Evolutionary conservation across 1,140 invertebrate genomes (phyloP).

Genomic region (Bombus ignitus): DNA sequence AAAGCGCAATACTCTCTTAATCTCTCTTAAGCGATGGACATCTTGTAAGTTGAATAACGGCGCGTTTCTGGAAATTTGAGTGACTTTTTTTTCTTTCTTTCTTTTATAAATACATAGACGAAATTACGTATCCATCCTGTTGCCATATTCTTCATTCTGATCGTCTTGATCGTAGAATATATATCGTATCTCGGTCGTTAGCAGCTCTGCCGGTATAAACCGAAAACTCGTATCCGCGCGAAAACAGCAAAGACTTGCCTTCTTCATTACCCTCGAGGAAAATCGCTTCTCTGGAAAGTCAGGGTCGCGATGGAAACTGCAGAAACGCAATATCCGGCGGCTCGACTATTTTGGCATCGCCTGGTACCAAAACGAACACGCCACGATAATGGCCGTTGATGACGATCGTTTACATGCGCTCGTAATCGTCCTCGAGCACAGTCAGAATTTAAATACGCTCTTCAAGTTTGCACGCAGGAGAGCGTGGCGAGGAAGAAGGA

Average conservation of each 20-base stretch:
- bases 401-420: slow-evolving; percentile 65
- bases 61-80: too few species aligned
- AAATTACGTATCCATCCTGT: too few species aligned
- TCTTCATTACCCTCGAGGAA: not conserved
- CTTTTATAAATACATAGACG: too few species aligned
- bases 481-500: not conserved
- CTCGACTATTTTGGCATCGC: slow-evolving; percentile 57
- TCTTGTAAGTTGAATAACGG: too few species aligned
- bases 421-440: slow-evolving; percentile 54
- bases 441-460: slow-evolving; percentile 64
- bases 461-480: slow-evolving; percentile 19
- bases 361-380: slow-evolving; percentile 43
- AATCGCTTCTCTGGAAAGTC: not conserved
- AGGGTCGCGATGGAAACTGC: not conserved
- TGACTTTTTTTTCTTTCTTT: too few species aligned
- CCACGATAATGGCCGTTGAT: slow-evolving; percentile 60
- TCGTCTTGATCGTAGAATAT: too few species aligned
- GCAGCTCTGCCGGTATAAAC: too few species aligned
- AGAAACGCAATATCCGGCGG: slow-evolving; percentile 43
- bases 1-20: accelerated
- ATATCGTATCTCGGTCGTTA: too few species aligned
- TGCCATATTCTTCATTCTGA: too few species aligned
- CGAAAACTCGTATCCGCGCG: too few species aligned
- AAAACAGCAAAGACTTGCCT: not conserved
- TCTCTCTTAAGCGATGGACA: not conserved